Conservation (phyloP, 2,797 vertebrate species). For the Toxotes lorentzi region DNA sequence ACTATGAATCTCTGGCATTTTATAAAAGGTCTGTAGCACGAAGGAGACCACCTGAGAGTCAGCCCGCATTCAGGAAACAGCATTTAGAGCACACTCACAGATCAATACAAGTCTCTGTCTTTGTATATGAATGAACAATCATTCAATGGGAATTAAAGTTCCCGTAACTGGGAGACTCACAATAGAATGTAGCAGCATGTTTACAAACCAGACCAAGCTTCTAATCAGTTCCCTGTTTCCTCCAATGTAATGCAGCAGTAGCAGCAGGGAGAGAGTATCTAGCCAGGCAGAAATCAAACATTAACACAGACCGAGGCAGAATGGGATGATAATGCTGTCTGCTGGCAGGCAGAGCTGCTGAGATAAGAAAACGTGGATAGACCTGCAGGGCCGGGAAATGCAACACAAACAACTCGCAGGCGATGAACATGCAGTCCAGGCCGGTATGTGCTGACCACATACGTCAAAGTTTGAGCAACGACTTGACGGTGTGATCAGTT, state of each 20-base stretch:
- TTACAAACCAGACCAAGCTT: slow-evolving; percentile 9
- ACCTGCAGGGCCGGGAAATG: slow-evolving; percentile 14
- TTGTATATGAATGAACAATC: slow-evolving; percentile 22
- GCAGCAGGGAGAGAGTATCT: background rate
- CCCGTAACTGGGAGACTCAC: background rate
- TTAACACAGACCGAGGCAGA: slow-evolving; percentile 24
- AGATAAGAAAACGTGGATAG: slow-evolving; percentile 47
- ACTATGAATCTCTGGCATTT: slow-evolving; percentile 81
- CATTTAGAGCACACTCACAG: slow-evolving; percentile 22
- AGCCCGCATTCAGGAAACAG: slow-evolving; percentile 35
- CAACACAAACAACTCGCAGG: slow-evolving; percentile 38
- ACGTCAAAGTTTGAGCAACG: slow-evolving; percentile 18
- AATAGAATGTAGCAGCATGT: slow-evolving; percentile 8
- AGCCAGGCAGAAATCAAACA: slow-evolving; percentile 44
- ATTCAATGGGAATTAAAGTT: slow-evolving; percentile 52
- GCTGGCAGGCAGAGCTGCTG: slow-evolving; percentile 34
- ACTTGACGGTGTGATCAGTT: slow-evolving; percentile 16
- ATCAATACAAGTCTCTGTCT: slow-evolving; percentile 41
- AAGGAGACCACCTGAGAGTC: slow-evolving; percentile 61
- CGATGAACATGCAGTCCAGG: slow-evolving; percentile 16
- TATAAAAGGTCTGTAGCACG: slow-evolving; percentile 76
- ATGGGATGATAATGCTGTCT: slow-evolving; percentile 44
- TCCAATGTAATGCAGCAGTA: background rate
- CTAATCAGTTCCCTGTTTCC: slow-evolving; percentile 2
- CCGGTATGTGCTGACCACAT: slow-evolving; percentile 12